Conservation (phyloP, 1,140 invertebrate genomes). For the Carcinoscorpius rotundicauda region DNA sequence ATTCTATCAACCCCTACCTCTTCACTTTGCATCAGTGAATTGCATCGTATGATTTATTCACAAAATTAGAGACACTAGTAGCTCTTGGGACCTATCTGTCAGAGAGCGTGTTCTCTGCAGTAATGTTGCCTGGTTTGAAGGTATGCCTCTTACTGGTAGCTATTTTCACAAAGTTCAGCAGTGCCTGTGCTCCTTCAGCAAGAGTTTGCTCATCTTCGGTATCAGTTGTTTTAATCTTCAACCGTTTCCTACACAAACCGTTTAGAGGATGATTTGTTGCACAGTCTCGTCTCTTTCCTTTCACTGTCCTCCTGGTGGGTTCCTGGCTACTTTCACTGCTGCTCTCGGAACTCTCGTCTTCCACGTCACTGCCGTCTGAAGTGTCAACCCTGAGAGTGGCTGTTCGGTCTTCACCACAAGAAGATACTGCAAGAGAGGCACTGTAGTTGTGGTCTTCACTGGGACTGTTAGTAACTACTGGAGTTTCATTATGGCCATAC, state of each 20-base stretch:
- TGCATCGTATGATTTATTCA: too few species aligned
- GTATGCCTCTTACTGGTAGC: constrained; percentile 10
- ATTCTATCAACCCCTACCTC: too few species aligned
- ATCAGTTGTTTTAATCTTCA: constrained; percentile 12
- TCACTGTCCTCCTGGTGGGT: constrained; percentile 4
- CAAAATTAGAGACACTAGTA: too few species aligned
- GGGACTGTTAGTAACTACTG: constrained; percentile 55
- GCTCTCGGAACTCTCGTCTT: constrained; percentile 1
- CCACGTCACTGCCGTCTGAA: constrained; percentile 23
- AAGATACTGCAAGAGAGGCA: constrained; percentile 28
- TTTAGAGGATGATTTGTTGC: constrained; percentile 41
- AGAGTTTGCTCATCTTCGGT: constrained; percentile 59
- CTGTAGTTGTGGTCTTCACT: constrained; percentile 66
- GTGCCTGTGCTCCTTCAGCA: constrained; percentile 61
- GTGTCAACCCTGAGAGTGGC: constrained; percentile 24
- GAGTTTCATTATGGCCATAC: constrained; percentile 20
- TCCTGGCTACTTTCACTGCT: not conserved
- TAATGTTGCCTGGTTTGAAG: too few species aligned
- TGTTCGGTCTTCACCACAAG: not conserved
- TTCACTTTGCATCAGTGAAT: too few species aligned
- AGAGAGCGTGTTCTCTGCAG: too few species aligned
- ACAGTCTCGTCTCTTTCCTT: constrained; percentile 32
- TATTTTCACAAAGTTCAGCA: constrained; percentile 49
- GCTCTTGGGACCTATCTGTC: too few species aligned
- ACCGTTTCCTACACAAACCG: not conserved